phyloP scores from a whole-genome alignment of 2,797 vertebrate species.

The Crocidura indochinensis region DNA sequence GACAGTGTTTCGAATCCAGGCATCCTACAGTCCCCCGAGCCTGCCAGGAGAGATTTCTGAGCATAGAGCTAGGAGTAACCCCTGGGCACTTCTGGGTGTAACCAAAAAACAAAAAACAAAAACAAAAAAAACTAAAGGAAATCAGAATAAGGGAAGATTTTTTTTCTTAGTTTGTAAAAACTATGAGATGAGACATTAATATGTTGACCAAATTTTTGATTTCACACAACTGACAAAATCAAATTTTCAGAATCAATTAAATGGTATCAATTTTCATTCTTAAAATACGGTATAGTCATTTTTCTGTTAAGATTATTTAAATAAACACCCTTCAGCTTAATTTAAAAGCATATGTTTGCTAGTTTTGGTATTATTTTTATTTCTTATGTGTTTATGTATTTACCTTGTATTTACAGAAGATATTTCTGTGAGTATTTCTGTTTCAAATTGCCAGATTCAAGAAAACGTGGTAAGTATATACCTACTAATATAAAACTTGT shows the following conservation, averaged over 20 bases:
- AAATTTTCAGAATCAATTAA: conserved; percentile 48
- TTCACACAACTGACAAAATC: conserved; percentile 9
- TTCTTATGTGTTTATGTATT: conserved; percentile 48
- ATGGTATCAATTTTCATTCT: conserved; percentile 35
- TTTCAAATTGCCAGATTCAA: conserved; percentile 98
- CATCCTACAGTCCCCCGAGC: too few species aligned
- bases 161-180: background rate
- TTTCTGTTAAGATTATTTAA: conserved; percentile 44
- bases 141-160: background rate
- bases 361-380: conserved; percentile 18
- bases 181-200: background rate
- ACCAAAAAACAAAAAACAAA: too few species aligned
- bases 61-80: too few species aligned
- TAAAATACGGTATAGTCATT: background rate
- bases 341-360: conserved; percentile 14
- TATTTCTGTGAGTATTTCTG: conserved; percentile 97
- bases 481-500: conserved; percentile 73
- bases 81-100: too few species aligned
- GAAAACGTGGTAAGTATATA: conserved; percentile 94
- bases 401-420: conserved; percentile 92
- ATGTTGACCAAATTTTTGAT: background rate
- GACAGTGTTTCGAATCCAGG: too few species aligned
- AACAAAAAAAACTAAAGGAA: too few species aligned
- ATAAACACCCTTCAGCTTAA: conserved; percentile 39
- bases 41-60: too few species aligned